Percentiles rank a stretch among this genome's conserved stretches.
These are phyloP conservation scores for Pollicipes pollicipes DNA, from an alignment of 1,140 invertebrate species.

Conservation along the genomic window DNA sequence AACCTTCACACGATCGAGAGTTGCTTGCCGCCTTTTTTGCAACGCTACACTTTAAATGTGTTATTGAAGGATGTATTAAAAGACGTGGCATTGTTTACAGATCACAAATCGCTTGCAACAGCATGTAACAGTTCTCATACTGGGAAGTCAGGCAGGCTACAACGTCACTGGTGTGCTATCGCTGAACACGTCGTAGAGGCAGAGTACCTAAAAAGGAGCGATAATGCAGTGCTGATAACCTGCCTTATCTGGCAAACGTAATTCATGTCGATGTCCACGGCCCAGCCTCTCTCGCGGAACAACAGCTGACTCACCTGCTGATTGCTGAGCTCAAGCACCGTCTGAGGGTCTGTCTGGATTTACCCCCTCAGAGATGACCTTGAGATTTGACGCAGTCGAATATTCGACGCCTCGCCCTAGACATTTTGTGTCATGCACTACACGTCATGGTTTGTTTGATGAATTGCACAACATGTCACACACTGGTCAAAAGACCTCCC, in stretches of 20 bases:
- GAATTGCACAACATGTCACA: too few species aligned
- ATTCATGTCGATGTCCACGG: neutral
- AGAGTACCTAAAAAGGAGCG: neutral
- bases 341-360: neutral
- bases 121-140: slow-evolving; percentile 7
- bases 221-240: slow-evolving; percentile 3
- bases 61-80: slow-evolving; percentile 11
- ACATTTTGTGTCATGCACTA: neutral
- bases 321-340: neutral
- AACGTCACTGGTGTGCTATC: neutral
- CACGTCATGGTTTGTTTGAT: too few species aligned
- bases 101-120: slow-evolving; percentile 11
- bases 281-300: neutral
- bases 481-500: neutral
- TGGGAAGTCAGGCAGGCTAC: neutral
- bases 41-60: slow-evolving; percentile 10
- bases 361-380: slow-evolving; percentile 4
- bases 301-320: neutral
- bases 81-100: slow-evolving; percentile 6
- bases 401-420: neutral
- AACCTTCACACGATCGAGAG: slow-evolving; percentile 8
- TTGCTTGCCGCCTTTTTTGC: slow-evolving; percentile 13
- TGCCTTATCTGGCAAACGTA: neutral
- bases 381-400: neutral
- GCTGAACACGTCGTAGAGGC: neutral